These are phyloP conservation scores for Oligia strigilis DNA, from an alignment of 2,888 invertebrate genomes.

Conservation along the genomic window DNA sequence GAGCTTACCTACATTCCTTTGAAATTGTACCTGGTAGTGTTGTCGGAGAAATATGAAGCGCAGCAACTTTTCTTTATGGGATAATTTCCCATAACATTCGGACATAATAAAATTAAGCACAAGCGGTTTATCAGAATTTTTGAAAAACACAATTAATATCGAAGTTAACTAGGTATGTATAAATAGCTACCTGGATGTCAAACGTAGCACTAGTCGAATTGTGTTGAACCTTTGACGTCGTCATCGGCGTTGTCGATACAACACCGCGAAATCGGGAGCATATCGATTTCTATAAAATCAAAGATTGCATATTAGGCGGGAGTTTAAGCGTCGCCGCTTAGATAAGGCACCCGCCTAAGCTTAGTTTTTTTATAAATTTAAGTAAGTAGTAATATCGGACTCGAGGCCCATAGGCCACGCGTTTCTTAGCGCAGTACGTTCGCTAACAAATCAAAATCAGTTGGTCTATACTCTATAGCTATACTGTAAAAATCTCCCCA, in stretches of 20 bases:
- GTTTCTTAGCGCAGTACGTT: not conserved
- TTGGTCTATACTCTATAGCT: not conserved
- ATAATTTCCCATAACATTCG: not conserved
- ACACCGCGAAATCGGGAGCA: not conserved
- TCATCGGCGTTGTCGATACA: not conserved
- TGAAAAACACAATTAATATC: not conserved
- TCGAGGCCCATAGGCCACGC: not conserved
- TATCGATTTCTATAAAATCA: constrained; percentile 25
- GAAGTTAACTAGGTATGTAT: not conserved
- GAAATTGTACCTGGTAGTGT: not conserved
- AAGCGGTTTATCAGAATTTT: no score
- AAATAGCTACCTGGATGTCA: constrained; percentile 17
- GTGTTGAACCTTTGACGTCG: not conserved
- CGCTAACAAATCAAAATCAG: not conserved
- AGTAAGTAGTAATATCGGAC: not conserved
- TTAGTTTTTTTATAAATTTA: not conserved
- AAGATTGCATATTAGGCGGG: not conserved
- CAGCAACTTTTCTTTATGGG: not conserved
- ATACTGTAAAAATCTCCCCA: not conserved
- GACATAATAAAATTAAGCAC: not conserved
- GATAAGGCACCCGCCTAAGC: not conserved
- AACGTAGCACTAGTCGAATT: constrained; percentile 10
- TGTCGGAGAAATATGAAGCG: not conserved
- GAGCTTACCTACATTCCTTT: not conserved
- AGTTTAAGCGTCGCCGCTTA: not conserved